Evolutionary conservation across 2,888 invertebrate genomes (phyloP).

Genomic region (Leucophora obtusa): DNA sequence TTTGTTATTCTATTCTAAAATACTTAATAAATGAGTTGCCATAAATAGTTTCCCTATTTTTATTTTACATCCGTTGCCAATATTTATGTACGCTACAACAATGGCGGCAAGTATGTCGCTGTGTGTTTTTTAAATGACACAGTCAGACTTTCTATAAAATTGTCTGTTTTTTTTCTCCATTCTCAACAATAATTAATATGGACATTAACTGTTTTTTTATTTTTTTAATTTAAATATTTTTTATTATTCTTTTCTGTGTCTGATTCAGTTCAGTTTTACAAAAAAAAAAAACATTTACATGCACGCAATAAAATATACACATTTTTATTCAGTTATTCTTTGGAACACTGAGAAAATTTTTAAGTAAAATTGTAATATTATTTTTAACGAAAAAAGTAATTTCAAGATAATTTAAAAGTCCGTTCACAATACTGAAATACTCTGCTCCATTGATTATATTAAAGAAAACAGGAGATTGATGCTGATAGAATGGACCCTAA

Average conservation of each 20-base stretch:
- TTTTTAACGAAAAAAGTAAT: no score
- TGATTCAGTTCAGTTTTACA: conserved; percentile 32
- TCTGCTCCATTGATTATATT: no score
- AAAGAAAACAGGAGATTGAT: no score
- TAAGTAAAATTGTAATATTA: neutral
- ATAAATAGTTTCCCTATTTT: conserved; percentile 58
- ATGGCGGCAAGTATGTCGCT: conserved; percentile 39
- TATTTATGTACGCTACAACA: conserved; percentile 24
- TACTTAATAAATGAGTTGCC: conserved; percentile 41
- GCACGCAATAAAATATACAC: conserved; percentile 34
- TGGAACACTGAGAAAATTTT: conserved; percentile 16
- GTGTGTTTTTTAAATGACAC: conserved; percentile 35
- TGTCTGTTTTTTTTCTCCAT: conserved; percentile 19
- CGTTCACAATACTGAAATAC: no score
- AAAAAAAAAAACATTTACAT: conserved; percentile 31
- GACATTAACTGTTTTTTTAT: conserved; percentile 56
- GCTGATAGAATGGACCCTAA: no score
- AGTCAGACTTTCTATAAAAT: conserved; percentile 41
- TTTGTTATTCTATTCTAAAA: neutral
- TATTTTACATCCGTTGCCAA: conserved; percentile 54
- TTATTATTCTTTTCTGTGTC: conserved; percentile 28
- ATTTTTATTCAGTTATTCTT: conserved; percentile 36
- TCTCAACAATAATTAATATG: conserved; percentile 55
- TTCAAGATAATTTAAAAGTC: no score
- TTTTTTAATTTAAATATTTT: neutral